These are phyloP conservation scores for Plecotus auritus DNA, from an alignment of 2,113 vertebrate genomes.

Conservation along the genomic window DNA sequence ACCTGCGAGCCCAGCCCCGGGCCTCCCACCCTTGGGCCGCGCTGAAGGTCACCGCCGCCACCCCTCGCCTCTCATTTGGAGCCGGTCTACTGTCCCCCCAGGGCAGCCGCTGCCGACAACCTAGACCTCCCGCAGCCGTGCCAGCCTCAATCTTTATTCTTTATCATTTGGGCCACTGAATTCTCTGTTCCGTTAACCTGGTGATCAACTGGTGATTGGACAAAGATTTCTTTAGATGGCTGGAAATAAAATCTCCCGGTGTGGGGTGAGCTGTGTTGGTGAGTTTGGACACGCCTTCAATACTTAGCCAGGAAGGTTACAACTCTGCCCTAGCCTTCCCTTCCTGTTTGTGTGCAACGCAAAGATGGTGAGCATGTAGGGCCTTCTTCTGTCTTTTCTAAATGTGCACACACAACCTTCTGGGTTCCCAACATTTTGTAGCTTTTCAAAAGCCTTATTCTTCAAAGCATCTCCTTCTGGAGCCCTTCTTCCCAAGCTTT, in stretches of 20 bases:
- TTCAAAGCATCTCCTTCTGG: neutral
- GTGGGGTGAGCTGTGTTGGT: neutral
- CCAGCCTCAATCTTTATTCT: neutral
- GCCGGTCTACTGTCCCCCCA: conserved; percentile 42
- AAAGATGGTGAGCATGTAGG: neutral
- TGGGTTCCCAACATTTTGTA: neutral
- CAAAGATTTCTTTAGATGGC: neutral
- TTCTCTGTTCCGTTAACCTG: neutral
- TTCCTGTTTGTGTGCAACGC: neutral
- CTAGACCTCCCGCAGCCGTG: too few species aligned
- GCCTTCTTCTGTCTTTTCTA: neutral
- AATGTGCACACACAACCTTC: neutral
- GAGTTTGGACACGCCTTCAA: neutral
- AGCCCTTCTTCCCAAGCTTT: neutral
- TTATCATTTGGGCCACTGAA: neutral
- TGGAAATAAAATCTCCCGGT: neutral
- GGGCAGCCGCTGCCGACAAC: too few species aligned
- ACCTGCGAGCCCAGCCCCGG: conserved; percentile 34
- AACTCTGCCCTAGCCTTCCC: neutral
- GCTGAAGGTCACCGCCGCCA: neutral
- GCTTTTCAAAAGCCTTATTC: neutral
- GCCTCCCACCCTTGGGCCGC: neutral
- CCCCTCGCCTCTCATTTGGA: neutral
- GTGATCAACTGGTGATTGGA: neutral
- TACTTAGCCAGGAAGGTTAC: neutral